Evolutionary conservation across 2,888 invertebrate genomes (phyloP).

Genomic region (Atethmia centrago): DNA sequence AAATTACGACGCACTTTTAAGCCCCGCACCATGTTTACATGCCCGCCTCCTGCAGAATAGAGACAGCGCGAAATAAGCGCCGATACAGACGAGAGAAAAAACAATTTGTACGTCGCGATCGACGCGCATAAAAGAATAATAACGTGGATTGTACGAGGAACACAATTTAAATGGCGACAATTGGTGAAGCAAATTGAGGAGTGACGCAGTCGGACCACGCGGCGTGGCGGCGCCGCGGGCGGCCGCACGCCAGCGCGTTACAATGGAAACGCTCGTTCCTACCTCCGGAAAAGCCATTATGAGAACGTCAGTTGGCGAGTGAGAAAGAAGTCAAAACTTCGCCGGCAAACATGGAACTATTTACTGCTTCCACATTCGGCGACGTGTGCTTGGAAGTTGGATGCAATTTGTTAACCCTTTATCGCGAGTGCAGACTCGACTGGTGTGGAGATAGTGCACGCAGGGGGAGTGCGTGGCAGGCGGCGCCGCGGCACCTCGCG

Average conservation of each 20-base stretch:
- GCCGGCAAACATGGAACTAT: slow-evolving; percentile 86
- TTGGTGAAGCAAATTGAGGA: slow-evolving; percentile 78
- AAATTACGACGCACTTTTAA: slow-evolving; percentile 85
- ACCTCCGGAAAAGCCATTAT: slow-evolving; percentile 81
- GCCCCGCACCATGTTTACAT: slow-evolving; percentile 80
- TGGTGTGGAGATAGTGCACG: slow-evolving; percentile 67
- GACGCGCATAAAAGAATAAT: slow-evolving; percentile 81
- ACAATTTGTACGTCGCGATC: slow-evolving; percentile 73
- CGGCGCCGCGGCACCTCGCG: slow-evolving; percentile 65
- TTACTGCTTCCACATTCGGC: slow-evolving; percentile 86
- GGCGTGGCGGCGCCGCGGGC: slow-evolving; percentile 74
- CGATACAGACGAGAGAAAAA: slow-evolving; percentile 72
- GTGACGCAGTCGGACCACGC: slow-evolving; percentile 68
- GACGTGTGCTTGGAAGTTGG: slow-evolving; percentile 86
- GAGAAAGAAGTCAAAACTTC: slow-evolving; percentile 88
- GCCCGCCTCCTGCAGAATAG: slow-evolving; percentile 79
- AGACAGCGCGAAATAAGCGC: slow-evolving; percentile 78
- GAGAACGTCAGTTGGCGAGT: slow-evolving; percentile 84
- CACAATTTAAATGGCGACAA: slow-evolving; percentile 87
- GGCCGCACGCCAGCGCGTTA: slow-evolving; percentile 71
- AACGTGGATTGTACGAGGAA: slow-evolving; percentile 82
- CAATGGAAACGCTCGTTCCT: slow-evolving; percentile 75
- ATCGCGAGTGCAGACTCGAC: slow-evolving; percentile 79
- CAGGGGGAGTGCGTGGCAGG: slow-evolving; percentile 65
- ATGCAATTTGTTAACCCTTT: slow-evolving; percentile 89